Evolutionary conservation across 2,888 invertebrate genomes (phyloP), one percentile per base, ranked within the genome.

Genomic region (Folsomia candida): DNA sequence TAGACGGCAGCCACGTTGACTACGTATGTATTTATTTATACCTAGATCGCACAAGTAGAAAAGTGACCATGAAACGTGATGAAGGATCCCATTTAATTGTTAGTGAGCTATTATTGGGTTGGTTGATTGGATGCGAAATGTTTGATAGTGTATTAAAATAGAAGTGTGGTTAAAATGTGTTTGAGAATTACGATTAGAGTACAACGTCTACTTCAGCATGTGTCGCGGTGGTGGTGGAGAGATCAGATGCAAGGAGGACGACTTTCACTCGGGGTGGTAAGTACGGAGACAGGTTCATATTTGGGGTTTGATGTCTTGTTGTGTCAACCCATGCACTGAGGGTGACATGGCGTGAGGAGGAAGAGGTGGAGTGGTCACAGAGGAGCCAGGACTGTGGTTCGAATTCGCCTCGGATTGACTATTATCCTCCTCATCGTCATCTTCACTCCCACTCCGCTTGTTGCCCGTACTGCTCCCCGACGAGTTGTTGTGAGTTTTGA

Each of bases 371-470:
- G 64, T 85, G 84, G 72, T 80, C 74, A 75, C 79, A 76, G 72
- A 80, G 76, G 79, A 81, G 78, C 75, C 81, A 79, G 75, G 81
- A 79, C 80, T 82, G 81, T 77, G 77, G 59, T 75, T 77, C 37
- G 79, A 78, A 69, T 80, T 79, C 65, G 76, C 79, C 67, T 81
- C 81, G 82, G 84, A 82, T 83, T 91, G 90, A 84, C 91, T 91
- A 86, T 91, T 92, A 86, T 93, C 93, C 85, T 93, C 93, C 84
- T 93, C 93, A 81, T 91, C 91, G 85, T 93, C 93, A 78, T 92
- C 93, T 83, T 93, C 93, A 74, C 92, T 92, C 83, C 90, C 89
- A 82, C 84, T 81, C 22, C 80, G 85, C 3, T 85, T 85, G 74
- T 82, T 89, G 89, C 84, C 89, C 88, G 89, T 89, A 75, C 70